Conservation (phyloP, 2,888 invertebrate species). For the Andrena trimmerana region DNA sequence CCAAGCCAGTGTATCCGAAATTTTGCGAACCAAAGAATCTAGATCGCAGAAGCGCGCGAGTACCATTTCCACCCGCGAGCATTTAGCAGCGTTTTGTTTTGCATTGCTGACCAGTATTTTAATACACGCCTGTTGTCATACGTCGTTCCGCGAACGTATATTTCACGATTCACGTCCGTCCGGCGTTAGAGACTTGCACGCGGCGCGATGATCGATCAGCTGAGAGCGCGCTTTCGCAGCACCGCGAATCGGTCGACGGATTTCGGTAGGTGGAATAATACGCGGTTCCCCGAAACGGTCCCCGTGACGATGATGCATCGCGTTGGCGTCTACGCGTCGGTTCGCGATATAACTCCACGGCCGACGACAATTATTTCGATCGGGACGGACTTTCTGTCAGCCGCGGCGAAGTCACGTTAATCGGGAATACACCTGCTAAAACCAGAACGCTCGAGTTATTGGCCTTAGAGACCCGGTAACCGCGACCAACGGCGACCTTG, state of each 20-base stretch:
- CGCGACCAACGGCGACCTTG: conserved; percentile 57
- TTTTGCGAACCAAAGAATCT: too few relatives aligned
- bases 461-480: conserved; percentile 43
- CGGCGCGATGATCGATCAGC: conserved; percentile 3
- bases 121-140: too few relatives aligned
- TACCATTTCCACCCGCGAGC: too few relatives aligned
- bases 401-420: conserved; percentile 11
- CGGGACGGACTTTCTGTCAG: not conserved
- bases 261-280: not conserved
- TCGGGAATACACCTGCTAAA: conserved; percentile 54
- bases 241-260: not conserved
- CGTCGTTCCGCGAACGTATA: not conserved
- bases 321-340: conserved; percentile 9
- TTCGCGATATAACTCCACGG: conserved; percentile 17
- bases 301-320: not conserved
- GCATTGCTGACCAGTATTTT: too few relatives aligned
- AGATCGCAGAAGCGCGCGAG: too few relatives aligned
- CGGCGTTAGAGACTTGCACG: not conserved
- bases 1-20: too few relatives aligned
- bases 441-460: conserved; percentile 63
- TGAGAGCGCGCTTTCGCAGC: not conserved
- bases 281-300: not conserved
- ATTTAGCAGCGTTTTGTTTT: too few relatives aligned
- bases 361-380: conserved; percentile 15
- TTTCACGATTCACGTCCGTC: not conserved